Evolutionary conservation across 1,140 invertebrate genomes (phyloP).

Genomic region (Ips typographus): DNA sequence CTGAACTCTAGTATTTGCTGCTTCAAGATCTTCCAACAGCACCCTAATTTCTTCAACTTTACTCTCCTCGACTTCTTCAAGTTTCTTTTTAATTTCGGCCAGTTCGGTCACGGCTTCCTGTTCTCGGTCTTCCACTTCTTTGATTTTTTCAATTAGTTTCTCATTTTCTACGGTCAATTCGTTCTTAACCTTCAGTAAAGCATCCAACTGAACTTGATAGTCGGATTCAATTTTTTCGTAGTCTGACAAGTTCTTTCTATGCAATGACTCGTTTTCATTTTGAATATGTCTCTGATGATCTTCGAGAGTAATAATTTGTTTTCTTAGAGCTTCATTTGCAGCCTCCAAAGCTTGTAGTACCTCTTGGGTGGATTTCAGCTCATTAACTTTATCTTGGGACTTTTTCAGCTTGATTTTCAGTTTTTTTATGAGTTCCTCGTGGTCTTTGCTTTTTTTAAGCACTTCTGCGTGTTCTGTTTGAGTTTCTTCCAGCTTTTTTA

Average conservation of each 20-base stretch:
- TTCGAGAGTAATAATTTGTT: conserved; percentile 54
- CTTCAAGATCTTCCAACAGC: conserved; percentile 10
- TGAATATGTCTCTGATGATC: conserved; percentile 55
- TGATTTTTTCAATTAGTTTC: conserved; percentile 57
- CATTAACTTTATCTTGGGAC: conserved; percentile 47
- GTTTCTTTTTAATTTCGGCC: conserved; percentile 55
- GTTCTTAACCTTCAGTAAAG: conserved; percentile 57
- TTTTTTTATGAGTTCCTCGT: conserved; percentile 51
- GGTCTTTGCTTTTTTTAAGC: conserved; percentile 48
- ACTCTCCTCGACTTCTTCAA: conserved; percentile 45
- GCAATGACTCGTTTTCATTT: conserved; percentile 56
- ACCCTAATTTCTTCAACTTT: conserved; percentile 21
- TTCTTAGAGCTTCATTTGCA: conserved; percentile 46
- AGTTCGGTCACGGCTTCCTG: conserved; percentile 57
- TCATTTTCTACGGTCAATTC: conserved; percentile 52
- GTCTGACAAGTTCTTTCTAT: conserved; percentile 57
- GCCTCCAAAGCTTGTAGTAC: conserved; percentile 37
- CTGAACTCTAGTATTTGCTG: conserved; percentile 14
- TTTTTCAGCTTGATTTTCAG: conserved; percentile 57
- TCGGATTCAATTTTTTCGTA: conserved; percentile 63
- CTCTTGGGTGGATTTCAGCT: conserved; percentile 28
- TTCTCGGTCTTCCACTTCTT: conserved; percentile 53
- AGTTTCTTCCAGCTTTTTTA: conserved; percentile 57
- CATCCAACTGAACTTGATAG: conserved; percentile 62
- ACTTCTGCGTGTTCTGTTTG: conserved; percentile 61